phyloP scores from a whole-genome alignment of 1,140 invertebrate genomes.

The Caerostris darwini region DNA sequence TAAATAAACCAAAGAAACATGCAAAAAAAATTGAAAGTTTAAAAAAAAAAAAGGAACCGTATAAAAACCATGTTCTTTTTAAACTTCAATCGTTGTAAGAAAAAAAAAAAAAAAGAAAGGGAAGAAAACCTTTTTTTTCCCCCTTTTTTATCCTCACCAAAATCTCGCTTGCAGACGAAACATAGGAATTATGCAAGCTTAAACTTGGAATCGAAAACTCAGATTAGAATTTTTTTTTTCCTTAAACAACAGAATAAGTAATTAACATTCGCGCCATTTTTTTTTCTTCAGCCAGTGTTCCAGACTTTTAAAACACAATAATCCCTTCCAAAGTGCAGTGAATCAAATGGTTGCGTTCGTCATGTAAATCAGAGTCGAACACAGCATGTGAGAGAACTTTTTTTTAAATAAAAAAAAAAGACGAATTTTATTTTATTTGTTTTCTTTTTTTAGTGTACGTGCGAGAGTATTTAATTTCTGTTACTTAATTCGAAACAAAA shows the following conservation, averaged over 20 bases:
- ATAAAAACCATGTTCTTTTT: background rate
- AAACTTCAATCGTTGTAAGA: background rate
- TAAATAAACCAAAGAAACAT: background rate
- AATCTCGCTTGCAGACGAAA: background rate
- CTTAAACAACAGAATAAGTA: background rate
- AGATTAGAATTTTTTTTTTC: constrained; percentile 6
- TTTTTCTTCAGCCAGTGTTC: background rate
- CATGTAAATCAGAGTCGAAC: constrained; percentile 13
- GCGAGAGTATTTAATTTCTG: constrained; percentile 27
- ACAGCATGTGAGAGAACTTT: background rate
- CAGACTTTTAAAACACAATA: constrained; percentile 1
- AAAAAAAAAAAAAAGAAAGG: background rate
- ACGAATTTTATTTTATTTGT: background rate
- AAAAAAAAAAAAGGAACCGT: background rate
- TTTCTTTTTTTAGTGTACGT: background rate
- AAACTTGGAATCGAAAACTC: background rate
- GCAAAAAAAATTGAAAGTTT: background rate
- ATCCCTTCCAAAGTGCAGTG: constrained; percentile 26
- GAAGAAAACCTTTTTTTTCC: too few relatives aligned
- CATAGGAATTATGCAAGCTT: background rate
- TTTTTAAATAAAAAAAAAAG: background rate
- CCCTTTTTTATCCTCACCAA: background rate
- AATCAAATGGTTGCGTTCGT: constrained; percentile 11
- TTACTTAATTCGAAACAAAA: constrained; percentile 34
- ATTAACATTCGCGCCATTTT: constrained; percentile 17